Base-by-base conservation (phyloP, 2,888 invertebrate species). In the Resseliella maxima region DNA sequence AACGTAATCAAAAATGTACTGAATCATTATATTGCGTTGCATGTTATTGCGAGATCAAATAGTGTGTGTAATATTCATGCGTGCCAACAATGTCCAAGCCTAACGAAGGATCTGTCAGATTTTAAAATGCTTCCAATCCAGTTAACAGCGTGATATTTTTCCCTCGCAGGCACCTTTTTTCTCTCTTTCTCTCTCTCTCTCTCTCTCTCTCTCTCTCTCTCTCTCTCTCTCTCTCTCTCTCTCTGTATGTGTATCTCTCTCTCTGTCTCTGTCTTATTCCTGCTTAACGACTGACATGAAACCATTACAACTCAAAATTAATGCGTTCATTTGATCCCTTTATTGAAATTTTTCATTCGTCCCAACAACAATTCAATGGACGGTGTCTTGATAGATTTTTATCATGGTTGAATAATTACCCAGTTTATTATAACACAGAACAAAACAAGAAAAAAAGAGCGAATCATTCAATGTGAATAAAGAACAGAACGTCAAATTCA, bases 101-200 rank as follows among this genome's bases (percentile, higher is more conserved):
- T 12, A 72, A 72, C 59, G 31, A 72, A 31, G 72, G 31, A 27
- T 72, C 5, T 72, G 72, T 72, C 72, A 72, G 72, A 72, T 72
- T 72, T 12, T 31, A 72, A 72, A 72, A 72, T 31, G 72, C 72
- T 72, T 72, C 31, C 72, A 72, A 72, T 72, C 72, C 72, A 72
- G 72, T 72, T 72, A 72, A 72, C 72, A 72, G 72, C 72, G 72
- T 72, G 72, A 72, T 72, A 72, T 72, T 72, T 72, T 35, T 72
- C 35, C 35, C 35, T 72, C n/a, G 72, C 31, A 72, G 72, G 72
- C 72, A 72, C 72, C 15, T 72, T 72, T 18, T 8, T 50, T 6
- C 15, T 50, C 18, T 50, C n/a, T 50, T 50, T 50, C 46, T 50
- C 46, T 50, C 18, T 45, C 12, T 15, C 8, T 50, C 8, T 50